These are phyloP conservation scores for Phortica okadai DNA, from an alignment of 2,888 invertebrate species.

Conservation along the genomic window DNA sequence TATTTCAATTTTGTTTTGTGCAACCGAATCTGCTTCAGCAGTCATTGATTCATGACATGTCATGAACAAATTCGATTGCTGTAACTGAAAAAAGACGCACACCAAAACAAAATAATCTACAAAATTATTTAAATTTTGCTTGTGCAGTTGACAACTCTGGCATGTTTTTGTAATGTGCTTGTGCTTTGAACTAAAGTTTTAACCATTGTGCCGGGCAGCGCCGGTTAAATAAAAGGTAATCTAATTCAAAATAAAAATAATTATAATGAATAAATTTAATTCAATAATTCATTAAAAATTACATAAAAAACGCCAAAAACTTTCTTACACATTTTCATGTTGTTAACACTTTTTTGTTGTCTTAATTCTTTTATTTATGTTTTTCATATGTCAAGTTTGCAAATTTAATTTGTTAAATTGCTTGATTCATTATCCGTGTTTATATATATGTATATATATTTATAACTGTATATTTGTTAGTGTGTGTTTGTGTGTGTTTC, in stretches of 20 bases:
- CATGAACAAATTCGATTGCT: no score
- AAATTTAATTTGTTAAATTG: background rate
- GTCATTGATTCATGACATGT: no score
- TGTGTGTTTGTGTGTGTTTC: conserved; percentile 12
- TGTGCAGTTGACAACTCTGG: no score
- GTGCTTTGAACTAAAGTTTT: no score
- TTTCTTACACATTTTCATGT: background rate
- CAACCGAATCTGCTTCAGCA: no score
- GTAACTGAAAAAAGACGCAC: no score
- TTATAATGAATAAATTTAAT: background rate
- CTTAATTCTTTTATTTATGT: background rate
- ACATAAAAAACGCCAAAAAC: background rate
- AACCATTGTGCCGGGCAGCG: no score
- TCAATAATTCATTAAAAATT: background rate
- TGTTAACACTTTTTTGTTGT: background rate
- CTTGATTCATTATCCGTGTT: background rate
- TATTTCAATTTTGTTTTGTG: no score
- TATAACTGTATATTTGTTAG: background rate
- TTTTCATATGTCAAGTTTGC: background rate
- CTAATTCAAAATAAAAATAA: background rate
- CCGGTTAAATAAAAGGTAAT: background rate
- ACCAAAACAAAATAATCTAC: no score
- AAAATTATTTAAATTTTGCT: no score
- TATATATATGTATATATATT: background rate
- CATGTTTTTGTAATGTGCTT: no score